phyloP scores from a whole-genome alignment of 2,888 invertebrate genomes.

The Tiliacea citrago region DNA sequence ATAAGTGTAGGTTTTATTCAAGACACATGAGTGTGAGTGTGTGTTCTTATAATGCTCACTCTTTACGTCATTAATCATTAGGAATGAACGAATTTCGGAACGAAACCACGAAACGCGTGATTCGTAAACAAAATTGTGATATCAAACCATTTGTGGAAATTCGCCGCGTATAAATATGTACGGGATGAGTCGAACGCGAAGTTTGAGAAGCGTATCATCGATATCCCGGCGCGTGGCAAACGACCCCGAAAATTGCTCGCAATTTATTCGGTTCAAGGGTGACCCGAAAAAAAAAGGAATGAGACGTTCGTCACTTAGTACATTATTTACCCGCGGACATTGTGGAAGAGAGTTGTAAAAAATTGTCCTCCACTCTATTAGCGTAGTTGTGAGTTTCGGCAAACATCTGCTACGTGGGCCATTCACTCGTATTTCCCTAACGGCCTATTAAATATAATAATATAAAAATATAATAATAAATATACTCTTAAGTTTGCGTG shows the following conservation, averaged over 20 bases:
- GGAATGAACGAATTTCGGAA: conserved; percentile 41
- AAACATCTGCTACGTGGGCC: conserved; percentile 58
- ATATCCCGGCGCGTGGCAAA: conserved; percentile 85
- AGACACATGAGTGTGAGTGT: conserved; percentile 20
- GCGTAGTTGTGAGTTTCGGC: conserved; percentile 62
- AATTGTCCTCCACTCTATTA: conserved; percentile 69
- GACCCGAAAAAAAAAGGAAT: conserved; percentile 85
- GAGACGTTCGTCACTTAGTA: conserved; percentile 86
- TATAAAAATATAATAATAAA: no score
- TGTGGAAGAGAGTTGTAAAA: conserved; percentile 71
- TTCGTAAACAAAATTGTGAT: conserved; percentile 69
- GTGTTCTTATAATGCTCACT: conserved; percentile 12
- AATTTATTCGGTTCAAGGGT: conserved; percentile 88
- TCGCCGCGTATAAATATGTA: conserved; percentile 69
- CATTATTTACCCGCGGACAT: conserved; percentile 83
- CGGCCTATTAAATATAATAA: conserved; percentile 71
- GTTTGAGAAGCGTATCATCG: conserved; percentile 83
- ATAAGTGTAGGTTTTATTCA: conserved; percentile 32
- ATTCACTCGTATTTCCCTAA: conserved; percentile 71
- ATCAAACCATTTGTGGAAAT: conserved; percentile 76
- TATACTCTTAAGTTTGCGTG: conserved; percentile 66
- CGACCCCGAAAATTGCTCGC: conserved; percentile 87
- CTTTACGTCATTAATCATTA: conserved; percentile 49
- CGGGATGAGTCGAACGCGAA: conserved; percentile 73
- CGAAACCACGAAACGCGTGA: conserved; percentile 52